phyloP scores from a whole-genome alignment of 2,797 vertebrate species.

The Falco biarmicus region DNA sequence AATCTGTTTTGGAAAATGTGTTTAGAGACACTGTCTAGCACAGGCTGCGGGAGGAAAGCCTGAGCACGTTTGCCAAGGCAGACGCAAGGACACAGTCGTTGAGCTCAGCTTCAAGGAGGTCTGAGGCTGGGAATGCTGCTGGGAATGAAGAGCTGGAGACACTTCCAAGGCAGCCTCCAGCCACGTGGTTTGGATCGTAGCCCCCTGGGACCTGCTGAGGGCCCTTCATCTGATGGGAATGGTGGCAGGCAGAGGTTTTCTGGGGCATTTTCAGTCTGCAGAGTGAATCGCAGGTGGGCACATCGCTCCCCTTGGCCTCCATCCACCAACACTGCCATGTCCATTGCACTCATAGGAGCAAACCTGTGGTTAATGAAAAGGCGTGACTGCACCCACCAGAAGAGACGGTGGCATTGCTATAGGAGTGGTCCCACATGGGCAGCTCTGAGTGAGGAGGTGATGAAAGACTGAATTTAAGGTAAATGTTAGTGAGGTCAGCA shows the following conservation, averaged over 20 bases:
- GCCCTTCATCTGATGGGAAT: background rate
- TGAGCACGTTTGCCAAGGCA: accelerated
- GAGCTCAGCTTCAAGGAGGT: background rate
- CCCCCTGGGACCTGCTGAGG: background rate
- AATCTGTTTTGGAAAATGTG: background rate
- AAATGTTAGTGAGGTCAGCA: background rate
- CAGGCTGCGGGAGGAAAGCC: background rate
- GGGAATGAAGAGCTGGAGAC: background rate
- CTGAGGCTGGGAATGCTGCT: background rate
- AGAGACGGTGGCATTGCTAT: background rate
- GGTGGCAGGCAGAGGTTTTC: background rate
- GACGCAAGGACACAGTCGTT: accelerated
- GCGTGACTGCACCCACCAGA: background rate
- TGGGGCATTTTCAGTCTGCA: background rate
- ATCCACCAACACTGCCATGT: accelerated
- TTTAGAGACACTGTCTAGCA: background rate
- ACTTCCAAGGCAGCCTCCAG: background rate
- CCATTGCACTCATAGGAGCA: background rate
- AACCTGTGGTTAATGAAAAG: background rate
- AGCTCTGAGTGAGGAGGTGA: background rate
- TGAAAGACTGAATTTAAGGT: background rate
- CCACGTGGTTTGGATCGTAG: accelerated
- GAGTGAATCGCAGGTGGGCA: background rate
- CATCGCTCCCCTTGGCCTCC: background rate
- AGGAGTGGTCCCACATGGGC: background rate